Conservation (phyloP, 1,140 invertebrate genomes). For the Nylanderia fulva region DNA sequence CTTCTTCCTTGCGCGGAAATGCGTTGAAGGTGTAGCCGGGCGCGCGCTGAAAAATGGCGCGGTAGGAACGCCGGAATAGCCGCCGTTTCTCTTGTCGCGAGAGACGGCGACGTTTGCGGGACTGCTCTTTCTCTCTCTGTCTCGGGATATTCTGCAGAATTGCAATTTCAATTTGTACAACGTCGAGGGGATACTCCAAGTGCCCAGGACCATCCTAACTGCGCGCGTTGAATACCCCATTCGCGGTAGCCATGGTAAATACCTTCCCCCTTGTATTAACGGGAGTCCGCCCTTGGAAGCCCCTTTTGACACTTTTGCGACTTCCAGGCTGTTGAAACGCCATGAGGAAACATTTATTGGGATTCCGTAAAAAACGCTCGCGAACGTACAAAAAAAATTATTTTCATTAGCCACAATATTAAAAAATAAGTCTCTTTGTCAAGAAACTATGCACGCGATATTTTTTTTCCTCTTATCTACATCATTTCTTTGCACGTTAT, state of each 20-base stretch:
- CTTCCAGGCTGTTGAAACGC: conserved; percentile 75
- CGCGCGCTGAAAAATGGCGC: conserved; percentile 33
- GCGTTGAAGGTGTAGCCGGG: conserved; percentile 27
- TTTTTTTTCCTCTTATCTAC: background rate
- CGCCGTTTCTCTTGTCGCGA: conserved; percentile 24
- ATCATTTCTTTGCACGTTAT: background rate
- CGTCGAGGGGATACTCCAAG: conserved; percentile 30
- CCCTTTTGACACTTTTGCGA: conserved; percentile 76
- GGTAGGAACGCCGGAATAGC: conserved; percentile 17
- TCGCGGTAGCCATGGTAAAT: conserved; percentile 67
- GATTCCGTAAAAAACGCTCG: background rate
- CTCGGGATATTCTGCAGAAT: conserved; percentile 42
- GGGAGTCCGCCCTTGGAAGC: conserved; percentile 68
- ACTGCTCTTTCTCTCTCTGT: too few species aligned
- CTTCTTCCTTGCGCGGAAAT: conserved; percentile 20
- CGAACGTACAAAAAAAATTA: conserved; percentile 10
- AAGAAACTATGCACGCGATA: background rate
- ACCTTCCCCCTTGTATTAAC: conserved; percentile 47
- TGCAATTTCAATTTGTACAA: conserved; percentile 35
- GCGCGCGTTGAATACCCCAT: conserved; percentile 46
- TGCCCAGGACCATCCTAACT: conserved; percentile 58
- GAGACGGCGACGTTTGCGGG: conserved; percentile 9
- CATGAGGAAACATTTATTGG: conserved; percentile 9
- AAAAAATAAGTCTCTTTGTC: background rate
- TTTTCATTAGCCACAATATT: background rate